A percentile compares a stretch with the other conserved stretches of the same genome.
Conservation (phyloP, 2,888 invertebrate genomes). For the Xylota sylvarum region DNA sequence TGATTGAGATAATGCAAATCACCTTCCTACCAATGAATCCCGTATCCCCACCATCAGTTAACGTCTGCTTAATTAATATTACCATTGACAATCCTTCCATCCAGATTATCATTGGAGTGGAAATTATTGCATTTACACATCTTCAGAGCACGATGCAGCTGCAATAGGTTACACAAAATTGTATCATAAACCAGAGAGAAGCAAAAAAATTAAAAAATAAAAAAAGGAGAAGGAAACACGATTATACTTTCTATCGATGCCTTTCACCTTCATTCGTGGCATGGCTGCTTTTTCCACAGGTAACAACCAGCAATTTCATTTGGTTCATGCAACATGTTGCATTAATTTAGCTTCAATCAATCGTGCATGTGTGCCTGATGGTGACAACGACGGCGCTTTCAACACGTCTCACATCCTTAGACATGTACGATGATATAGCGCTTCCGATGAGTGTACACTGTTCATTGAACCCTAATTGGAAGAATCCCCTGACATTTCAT, state of each 20-base stretch:
- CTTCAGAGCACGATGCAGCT: conserved; percentile 45
- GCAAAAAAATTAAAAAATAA: neutral
- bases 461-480: conserved; percentile 63
- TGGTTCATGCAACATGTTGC: conserved; percentile 55
- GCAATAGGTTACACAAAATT: conserved; percentile 36
- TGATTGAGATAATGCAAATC: too few species aligned
- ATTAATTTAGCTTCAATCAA: conserved; percentile 32
- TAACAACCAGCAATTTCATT: conserved; percentile 52
- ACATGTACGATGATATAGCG: neutral
- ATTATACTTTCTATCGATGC: conserved; percentile 71
- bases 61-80: conserved; percentile 35
- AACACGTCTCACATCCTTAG: conserved; percentile 36
- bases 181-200: conserved; percentile 51
- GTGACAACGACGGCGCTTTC: conserved; percentile 25
- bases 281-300: conserved; percentile 14
- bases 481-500: conserved; percentile 19
- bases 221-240: conserved; percentile 42
- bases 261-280: conserved; percentile 58
- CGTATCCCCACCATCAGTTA: conserved; percentile 20
- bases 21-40: too few species aligned
- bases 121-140: conserved; percentile 38
- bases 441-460: conserved; percentile 37
- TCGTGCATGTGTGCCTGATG: conserved; percentile 33
- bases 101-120: conserved; percentile 30
- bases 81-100: conserved; percentile 43